These are phyloP conservation scores for Microtus ochrogaster DNA, from an alignment of 2,113 vertebrate species.

Conservation along the genomic window DNA sequence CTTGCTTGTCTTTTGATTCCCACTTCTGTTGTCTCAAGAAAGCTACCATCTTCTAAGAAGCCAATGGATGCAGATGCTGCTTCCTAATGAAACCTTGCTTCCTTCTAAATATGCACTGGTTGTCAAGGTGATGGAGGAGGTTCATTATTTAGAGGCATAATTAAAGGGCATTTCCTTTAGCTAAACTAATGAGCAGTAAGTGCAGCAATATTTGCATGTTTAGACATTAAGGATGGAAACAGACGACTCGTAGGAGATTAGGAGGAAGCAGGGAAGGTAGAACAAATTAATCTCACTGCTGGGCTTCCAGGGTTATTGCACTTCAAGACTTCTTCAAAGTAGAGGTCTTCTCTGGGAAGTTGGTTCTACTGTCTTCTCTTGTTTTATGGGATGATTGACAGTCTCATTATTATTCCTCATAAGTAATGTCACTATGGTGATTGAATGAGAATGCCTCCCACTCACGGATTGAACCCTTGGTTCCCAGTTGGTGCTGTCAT, in stretches of 20 bases:
- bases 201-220: conserved; percentile 79
- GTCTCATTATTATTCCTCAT: not conserved
- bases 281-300: conserved; percentile 60
- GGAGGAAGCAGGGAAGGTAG: conserved; percentile 32
- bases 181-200: conserved; percentile 81
- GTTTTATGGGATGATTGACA: not conserved
- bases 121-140: conserved; percentile 82
- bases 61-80: conserved; percentile 32
- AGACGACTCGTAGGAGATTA: conserved; percentile 65
- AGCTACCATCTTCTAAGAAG: conserved; percentile 55
- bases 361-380: not conserved
- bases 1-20: conserved; percentile 50
- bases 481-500: not conserved
- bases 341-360: not conserved
- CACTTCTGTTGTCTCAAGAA: conserved; percentile 43
- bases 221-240: conserved; percentile 76
- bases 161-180: conserved; percentile 82
- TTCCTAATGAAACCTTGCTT: conserved; percentile 71
- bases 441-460: not conserved
- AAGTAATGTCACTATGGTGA: not conserved
- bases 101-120: conserved; percentile 71
- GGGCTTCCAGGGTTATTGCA: conserved; percentile 38
- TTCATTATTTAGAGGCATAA: conserved; percentile 81
- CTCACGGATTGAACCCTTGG: not conserved
- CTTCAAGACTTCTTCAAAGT: not conserved